Conservation (phyloP, 2,797 vertebrate genomes). For the Danio choprae region DNA sequence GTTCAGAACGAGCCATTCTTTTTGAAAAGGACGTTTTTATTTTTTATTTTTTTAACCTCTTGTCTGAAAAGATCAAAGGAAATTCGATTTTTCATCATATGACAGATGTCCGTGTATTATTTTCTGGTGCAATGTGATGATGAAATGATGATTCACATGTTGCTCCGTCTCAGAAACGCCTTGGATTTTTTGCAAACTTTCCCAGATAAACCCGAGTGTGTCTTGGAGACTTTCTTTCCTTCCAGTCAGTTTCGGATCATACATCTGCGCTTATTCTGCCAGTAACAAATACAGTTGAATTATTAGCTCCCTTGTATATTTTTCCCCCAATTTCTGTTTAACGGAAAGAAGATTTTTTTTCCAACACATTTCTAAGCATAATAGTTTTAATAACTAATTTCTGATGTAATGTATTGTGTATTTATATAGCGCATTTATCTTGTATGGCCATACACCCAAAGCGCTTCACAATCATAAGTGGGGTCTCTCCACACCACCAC, state of each 20-base stretch:
- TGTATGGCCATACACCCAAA: too few species aligned
- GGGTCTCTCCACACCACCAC: too few species aligned
- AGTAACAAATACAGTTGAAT: constrained; percentile 9
- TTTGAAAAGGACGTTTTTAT: not conserved
- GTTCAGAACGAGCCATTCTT: not conserved
- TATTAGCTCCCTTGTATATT: too few species aligned
- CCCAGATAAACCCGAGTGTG: constrained; percentile 7
- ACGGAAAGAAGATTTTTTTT: too few species aligned
- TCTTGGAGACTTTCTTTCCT: constrained; percentile 30
- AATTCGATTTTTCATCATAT: not conserved
- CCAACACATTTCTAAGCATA: too few species aligned
- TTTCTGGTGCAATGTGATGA: not conserved
- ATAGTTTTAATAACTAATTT: too few species aligned
- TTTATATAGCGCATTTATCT: too few species aligned
- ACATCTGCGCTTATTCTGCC: constrained; percentile 30
- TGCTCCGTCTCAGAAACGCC: constrained; percentile 6
- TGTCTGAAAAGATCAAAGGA: constrained; percentile 3
- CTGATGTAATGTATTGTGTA: too few species aligned
- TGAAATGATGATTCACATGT: not conserved
- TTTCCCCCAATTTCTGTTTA: too few species aligned
- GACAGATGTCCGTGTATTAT: constrained; percentile 3
- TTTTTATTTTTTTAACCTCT: not conserved
- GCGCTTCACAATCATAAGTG: too few species aligned
- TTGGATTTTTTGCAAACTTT: constrained; percentile 2
- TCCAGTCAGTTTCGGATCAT: constrained; percentile 4